Evolutionary conservation across 2,888 invertebrate genomes (phyloP).

Genomic region (Spatulosminthurus flaviceps): DNA sequence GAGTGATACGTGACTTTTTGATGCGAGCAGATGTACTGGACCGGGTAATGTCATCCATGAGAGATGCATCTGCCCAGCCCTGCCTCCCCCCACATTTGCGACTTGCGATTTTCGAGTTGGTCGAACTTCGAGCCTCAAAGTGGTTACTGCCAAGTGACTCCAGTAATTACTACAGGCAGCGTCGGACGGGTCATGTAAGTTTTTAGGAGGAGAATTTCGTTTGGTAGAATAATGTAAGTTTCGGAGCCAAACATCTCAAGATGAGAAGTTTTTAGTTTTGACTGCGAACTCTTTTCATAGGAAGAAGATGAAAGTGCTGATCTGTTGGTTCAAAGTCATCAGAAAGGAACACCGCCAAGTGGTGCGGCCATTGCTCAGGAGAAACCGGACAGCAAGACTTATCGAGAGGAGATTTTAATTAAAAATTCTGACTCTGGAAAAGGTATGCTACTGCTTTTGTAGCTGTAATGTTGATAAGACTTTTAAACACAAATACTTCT

Average conservation of each 20-base stretch:
- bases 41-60: constrained; percentile 60
- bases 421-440: constrained; percentile 79
- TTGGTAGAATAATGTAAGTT: no score
- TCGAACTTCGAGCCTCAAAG: constrained; percentile 89
- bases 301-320: constrained; percentile 38
- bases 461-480: no score
- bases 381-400: constrained; percentile 65
- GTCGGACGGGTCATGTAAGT: constrained; percentile 48
- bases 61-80: constrained; percentile 62
- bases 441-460: no score
- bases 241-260: no score
- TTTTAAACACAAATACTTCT: no score
- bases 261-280: no score
- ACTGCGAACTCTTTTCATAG: constrained; percentile 2
- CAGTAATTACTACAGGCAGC: constrained; percentile 78
- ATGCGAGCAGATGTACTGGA: constrained; percentile 56
- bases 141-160: constrained; percentile 75
- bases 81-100: constrained; percentile 55
- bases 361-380: background rate
- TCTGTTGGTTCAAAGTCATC: background rate
- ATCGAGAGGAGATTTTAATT: constrained; percentile 94
- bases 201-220: no score
- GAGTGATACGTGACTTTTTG: background rate
- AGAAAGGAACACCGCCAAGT: background rate
- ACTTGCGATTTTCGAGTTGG: constrained; percentile 78